These are phyloP conservation scores for Caenorhabditis macrosperma DNA, from an alignment of 2,888 invertebrate genomes.

Conservation along the genomic window DNA sequence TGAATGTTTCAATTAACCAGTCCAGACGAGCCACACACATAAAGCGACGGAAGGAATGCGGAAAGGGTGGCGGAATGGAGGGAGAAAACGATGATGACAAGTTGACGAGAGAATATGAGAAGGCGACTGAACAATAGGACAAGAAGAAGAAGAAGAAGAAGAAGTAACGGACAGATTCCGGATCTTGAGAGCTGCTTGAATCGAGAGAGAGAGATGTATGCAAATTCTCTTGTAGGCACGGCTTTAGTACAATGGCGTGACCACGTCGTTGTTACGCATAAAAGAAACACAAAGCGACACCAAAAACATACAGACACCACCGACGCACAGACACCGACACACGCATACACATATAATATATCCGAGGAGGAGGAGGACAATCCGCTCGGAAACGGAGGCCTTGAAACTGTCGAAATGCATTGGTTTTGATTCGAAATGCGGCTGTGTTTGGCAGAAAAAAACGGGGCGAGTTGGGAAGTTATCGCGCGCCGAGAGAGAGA, in stretches of 20 bases:
- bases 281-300: slow-evolving; percentile 7
- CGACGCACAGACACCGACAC: neutral
- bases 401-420: slow-evolving; percentile 44
- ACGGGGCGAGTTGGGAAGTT: neutral
- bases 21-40: slow-evolving; percentile 26
- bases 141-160: neutral
- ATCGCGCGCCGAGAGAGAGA: neutral
- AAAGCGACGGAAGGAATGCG: slow-evolving; percentile 14
- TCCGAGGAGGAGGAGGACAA: neutral
- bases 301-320: slow-evolving; percentile 5
- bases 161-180: slow-evolving; percentile 9
- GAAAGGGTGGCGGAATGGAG: too few species aligned
- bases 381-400: slow-evolving; percentile 25
- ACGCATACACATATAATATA: too few species aligned
- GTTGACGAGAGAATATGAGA: slow-evolving; percentile 9
- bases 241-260: neutral
- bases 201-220: neutral
- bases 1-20: slow-evolving; percentile 53
- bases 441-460: neutral
- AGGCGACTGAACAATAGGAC: slow-evolving; percentile 4
- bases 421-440: neutral
- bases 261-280: slow-evolving; percentile 3
- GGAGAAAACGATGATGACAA: neutral
- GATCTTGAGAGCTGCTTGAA: neutral
- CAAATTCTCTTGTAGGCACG: neutral